Percentiles rank a stretch among this genome's conserved stretches.
These are phyloP conservation scores for Ephialtes manifestator DNA, from an alignment of 2,888 invertebrate genomes.

Conservation along the genomic window DNA sequence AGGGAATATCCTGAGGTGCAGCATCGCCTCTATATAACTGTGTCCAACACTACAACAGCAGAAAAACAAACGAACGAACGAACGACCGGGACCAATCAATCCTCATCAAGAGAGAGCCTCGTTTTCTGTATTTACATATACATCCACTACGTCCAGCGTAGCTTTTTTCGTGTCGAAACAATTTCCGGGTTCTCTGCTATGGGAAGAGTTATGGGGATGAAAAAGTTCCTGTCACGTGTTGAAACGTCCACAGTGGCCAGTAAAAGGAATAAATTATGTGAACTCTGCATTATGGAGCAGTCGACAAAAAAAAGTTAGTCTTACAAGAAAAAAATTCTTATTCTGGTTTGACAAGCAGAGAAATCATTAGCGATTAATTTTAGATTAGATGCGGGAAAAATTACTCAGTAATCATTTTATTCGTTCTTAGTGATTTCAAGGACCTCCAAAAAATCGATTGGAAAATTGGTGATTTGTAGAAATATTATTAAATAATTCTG, in stretches of 20 bases:
- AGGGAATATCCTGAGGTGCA: conserved; percentile 7
- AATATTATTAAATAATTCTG: too few species aligned
- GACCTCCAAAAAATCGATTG: too few species aligned
- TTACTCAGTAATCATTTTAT: too few species aligned
- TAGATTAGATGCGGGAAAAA: too few species aligned
- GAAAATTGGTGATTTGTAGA: too few species aligned
- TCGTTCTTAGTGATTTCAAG: too few species aligned
- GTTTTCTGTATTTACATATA: not conserved
- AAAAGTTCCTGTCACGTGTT: not conserved
- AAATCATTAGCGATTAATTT: too few species aligned
- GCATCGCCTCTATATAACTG: not conserved
- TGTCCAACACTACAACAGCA: not conserved
- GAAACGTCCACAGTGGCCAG: not conserved
- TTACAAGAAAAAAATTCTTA: too few species aligned
- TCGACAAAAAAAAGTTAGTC: not conserved
- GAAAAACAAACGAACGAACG: not conserved
- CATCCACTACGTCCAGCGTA: not conserved
- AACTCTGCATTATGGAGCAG: not conserved
- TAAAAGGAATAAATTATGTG: not conserved
- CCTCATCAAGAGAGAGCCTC: not conserved
- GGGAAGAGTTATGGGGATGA: not conserved
- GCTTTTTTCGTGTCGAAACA: too few species aligned
- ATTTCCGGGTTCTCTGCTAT: not conserved
- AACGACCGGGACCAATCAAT: not conserved
- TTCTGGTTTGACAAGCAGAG: too few species aligned